Percentiles rank a stretch among this genome's conserved stretches.
Conservation (phyloP, 2,797 vertebrate species). For the Cynodonichthys magdalenae region DNA sequence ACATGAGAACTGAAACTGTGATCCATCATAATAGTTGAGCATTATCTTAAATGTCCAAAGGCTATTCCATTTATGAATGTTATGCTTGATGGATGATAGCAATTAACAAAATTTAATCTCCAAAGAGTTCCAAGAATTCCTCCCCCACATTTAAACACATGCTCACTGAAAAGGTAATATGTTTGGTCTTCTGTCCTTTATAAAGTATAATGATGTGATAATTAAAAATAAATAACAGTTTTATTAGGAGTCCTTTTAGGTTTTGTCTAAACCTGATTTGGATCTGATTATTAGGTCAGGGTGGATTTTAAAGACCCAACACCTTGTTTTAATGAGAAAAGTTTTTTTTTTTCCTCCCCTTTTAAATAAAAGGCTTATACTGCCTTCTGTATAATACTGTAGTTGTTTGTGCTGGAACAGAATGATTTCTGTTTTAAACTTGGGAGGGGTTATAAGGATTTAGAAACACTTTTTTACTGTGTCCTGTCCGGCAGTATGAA, state of each 20-base stretch:
- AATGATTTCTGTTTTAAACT: too few relatives aligned
- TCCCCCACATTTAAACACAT: slow-evolving; percentile 38
- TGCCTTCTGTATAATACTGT: background rate
- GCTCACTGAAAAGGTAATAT: slow-evolving; percentile 38
- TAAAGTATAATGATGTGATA: slow-evolving; percentile 19
- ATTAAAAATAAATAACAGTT: slow-evolving; percentile 26
- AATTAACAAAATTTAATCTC: slow-evolving; percentile 82
- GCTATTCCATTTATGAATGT: slow-evolving; percentile 77
- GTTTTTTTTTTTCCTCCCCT: too few relatives aligned
- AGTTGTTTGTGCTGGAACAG: background rate
- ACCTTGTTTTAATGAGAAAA: too few relatives aligned
- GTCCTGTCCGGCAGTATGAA: too few relatives aligned
- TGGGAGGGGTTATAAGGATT: too few relatives aligned
- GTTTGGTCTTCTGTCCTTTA: slow-evolving; percentile 40
- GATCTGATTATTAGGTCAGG: too few relatives aligned
- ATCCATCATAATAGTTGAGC: slow-evolving; percentile 74
- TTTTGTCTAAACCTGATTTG: slow-evolving; percentile 20
- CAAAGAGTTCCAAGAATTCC: slow-evolving; percentile 68
- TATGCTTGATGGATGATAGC: slow-evolving; percentile 80
- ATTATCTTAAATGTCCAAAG: slow-evolving; percentile 77
- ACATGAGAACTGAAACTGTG: slow-evolving; percentile 60
- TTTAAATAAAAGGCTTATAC: too few relatives aligned
- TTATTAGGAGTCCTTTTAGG: slow-evolving; percentile 19
- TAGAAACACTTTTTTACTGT: too few relatives aligned
- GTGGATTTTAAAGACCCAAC: too few relatives aligned